These are phyloP conservation scores for Chloroclystis v-ata DNA, from an alignment of 2,888 invertebrate species.

Conservation along the genomic window DNA sequence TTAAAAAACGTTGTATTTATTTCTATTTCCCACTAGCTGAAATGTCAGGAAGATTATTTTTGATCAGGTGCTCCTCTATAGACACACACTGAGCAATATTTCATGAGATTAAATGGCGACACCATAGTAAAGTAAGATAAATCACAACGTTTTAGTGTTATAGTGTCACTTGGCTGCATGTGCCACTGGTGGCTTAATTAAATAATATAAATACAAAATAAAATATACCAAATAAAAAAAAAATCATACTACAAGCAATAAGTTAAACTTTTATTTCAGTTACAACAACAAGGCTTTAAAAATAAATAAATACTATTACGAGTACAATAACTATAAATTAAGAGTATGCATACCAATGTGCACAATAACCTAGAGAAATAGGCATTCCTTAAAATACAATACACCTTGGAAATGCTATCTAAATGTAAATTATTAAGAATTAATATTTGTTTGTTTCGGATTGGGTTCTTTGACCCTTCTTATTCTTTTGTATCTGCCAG, in stretches of 20 bases:
- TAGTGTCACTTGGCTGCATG: no score
- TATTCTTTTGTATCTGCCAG: constrained; percentile 62
- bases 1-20: constrained; percentile 31
- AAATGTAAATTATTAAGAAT: neutral
- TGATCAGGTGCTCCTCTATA: no score
- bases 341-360: constrained; percentile 13
- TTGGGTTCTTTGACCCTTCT: constrained; percentile 50
- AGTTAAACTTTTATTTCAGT: neutral
- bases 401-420: neutral
- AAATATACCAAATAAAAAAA: no score
- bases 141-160: no score
- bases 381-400: constrained; percentile 2
- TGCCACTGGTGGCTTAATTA: no score
- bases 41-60: no score
- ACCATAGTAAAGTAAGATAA: no score
- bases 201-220: no score
- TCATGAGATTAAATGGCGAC: no score
- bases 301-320: constrained; percentile 12
- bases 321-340: constrained; percentile 19
- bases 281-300: constrained; percentile 3
- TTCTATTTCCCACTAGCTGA: no score
- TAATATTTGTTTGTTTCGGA: constrained; percentile 16
- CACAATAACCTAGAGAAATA: constrained; percentile 1
- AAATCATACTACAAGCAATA: no score
- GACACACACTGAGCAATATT: no score